Evolutionary conservation across 2,888 invertebrate genomes (phyloP), one percentile per base, ranked within the genome.

Genomic region (Aspidapion aeneum): DNA sequence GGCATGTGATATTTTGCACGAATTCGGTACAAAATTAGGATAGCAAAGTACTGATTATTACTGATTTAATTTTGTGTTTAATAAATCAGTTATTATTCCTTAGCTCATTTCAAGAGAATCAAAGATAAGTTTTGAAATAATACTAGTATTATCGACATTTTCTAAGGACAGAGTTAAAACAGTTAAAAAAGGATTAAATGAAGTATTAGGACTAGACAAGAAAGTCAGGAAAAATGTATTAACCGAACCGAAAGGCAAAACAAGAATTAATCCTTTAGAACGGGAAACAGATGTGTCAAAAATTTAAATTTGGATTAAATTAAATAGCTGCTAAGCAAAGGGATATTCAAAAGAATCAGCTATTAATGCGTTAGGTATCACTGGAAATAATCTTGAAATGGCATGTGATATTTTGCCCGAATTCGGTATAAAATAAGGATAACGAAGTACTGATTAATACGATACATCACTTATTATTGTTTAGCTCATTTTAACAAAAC

Each of bases 351-450:
- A 93, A 74, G 93, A 95, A 75, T 91, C 93, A 57, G 96, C 96
- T 1, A 91, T 96, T 57, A 86, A 95, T 70, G 96, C 96, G 2
- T 83, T 97, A 71, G 93, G 94, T 65, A 96, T 97, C 73, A 93
- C 96, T 1, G 85, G 94, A 64, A 97, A 96, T 82, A 94, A 97
- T 80, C 85, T 96, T 61, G 93, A 93, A 78, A 96, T 97, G 96
- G 96, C 96, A 56, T 91, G 96, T 82, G 95, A 96, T 73, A 75
- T 75, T 68, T 68, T 75, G 65, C 75, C 74, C 63, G 75, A 75
- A 68, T 75, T 75, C 61, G 75, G 75, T 49, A 74, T 74, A 49
- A 74, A 74, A 66, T 61, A 73, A 65, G 75, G 74, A 73, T 75
- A 75, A 63, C 63, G 59, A 58, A 57, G 35, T 57, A 12, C 50